Conservation (phyloP, 2,113 vertebrate genomes). For the Tapirus terrestris region DNA sequence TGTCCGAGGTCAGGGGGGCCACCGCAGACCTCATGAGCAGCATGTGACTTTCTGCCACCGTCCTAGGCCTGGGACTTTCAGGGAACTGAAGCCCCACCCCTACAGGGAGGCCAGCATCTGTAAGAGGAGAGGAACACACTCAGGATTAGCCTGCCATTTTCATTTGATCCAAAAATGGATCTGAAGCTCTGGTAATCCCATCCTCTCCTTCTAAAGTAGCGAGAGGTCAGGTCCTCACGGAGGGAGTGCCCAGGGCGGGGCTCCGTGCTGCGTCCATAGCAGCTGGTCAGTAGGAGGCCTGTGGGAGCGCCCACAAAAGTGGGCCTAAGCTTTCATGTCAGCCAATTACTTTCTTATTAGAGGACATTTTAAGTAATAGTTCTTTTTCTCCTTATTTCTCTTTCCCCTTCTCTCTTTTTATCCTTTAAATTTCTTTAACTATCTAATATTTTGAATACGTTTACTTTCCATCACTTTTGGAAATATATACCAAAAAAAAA, state of each 20-base stretch:
- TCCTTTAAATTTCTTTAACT: background rate
- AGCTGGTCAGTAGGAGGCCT: background rate
- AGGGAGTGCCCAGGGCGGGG: background rate
- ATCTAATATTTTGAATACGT: conserved; percentile 28
- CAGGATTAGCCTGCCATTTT: conserved; percentile 71
- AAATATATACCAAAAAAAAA: background rate
- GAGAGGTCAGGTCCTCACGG: conserved; percentile 66
- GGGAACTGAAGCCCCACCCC: background rate
- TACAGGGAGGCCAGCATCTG: conserved; percentile 14
- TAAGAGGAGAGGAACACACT: conserved; percentile 53
- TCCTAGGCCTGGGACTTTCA: background rate
- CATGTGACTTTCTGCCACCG: background rate
- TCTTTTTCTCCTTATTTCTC: conserved; percentile 1
- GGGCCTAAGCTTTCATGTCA: rapidly evolving
- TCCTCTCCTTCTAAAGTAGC: conserved; percentile 56
- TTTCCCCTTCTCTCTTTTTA: background rate
- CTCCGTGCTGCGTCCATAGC: rapidly evolving
- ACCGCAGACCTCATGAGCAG: background rate
- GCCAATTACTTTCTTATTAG: background rate
- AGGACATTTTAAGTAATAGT: rapidly evolving
- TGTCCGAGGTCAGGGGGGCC: background rate
- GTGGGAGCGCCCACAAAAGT: background rate
- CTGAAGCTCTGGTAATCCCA: conserved; percentile 53
- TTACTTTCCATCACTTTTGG: conserved; percentile 39
- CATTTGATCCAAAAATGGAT: conserved; percentile 56